Conservation (phyloP, 2,888 invertebrate species). For the Mythimna pallens region DNA sequence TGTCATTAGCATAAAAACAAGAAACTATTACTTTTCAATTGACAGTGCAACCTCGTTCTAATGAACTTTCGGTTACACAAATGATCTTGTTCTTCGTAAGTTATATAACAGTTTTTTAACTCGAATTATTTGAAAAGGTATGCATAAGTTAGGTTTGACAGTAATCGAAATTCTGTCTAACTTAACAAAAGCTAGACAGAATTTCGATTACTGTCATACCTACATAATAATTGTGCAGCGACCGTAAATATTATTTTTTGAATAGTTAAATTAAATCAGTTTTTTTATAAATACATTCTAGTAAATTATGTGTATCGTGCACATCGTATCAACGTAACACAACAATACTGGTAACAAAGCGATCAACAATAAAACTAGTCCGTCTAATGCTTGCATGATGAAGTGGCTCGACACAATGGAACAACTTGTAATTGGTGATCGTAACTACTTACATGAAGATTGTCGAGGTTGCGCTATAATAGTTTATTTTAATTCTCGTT, state of each 20-base stretch:
- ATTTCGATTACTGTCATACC: neutral
- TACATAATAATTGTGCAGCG: slow-evolving; percentile 1
- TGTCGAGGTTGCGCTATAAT: slow-evolving; percentile 56
- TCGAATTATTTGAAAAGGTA: slow-evolving; percentile 58
- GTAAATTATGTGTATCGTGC: slow-evolving; percentile 30
- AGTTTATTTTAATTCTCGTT: slow-evolving; percentile 64
- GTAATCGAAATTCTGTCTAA: slow-evolving; percentile 4
- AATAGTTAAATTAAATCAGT: neutral
- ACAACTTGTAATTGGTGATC: slow-evolving; percentile 59
- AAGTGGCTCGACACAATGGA: slow-evolving; percentile 38
- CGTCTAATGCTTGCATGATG: slow-evolving; percentile 56
- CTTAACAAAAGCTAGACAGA: neutral
- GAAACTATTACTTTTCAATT: slow-evolving; percentile 61
- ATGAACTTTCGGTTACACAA: slow-evolving; percentile 74
- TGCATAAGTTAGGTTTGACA: slow-evolving; percentile 2
- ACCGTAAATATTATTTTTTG: slow-evolving; percentile 8
- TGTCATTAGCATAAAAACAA: slow-evolving; percentile 52
- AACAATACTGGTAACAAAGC: slow-evolving; percentile 29
- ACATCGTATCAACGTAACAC: slow-evolving; percentile 46
- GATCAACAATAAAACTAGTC: slow-evolving; percentile 47
- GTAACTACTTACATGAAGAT: slow-evolving; percentile 58
- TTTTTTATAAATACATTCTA: neutral
- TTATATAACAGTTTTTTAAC: slow-evolving; percentile 80
- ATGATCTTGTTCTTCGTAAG: slow-evolving; percentile 74
- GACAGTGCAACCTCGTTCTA: slow-evolving; percentile 66